phyloP scores from a whole-genome alignment of 2,113 vertebrate species.

The Sarotherodon lohbergeri region DNA sequence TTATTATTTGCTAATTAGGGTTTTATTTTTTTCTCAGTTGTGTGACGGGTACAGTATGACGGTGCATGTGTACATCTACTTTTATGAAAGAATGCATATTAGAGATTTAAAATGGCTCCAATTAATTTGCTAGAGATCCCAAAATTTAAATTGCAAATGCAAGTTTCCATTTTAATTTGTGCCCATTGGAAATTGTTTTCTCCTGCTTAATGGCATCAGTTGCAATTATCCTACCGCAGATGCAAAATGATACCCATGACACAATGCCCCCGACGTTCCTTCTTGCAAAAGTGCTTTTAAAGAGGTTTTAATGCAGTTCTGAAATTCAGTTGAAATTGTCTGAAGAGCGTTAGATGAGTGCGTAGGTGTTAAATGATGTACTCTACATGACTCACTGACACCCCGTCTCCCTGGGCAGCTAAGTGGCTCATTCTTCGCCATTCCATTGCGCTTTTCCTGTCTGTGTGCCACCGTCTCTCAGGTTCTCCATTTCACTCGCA shows the following conservation, averaged over 20 bases:
- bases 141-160: conserved; percentile 54
- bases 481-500: conserved; percentile 1
- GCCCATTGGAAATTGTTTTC: conserved; percentile 33
- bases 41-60: neutral
- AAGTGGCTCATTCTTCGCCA: conserved; percentile 55
- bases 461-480: neutral
- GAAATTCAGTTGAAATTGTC: conserved; percentile 57
- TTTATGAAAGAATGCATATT: neutral
- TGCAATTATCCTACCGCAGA: conserved; percentile 49
- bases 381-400: conserved; percentile 56
- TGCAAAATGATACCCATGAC: conserved; percentile 47
- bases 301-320: conserved; percentile 59
- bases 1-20: conserved; percentile 15
- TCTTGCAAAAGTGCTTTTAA: conserved; percentile 52
- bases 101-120: neutral
- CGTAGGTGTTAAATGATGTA: conserved; percentile 61
- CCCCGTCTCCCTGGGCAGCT: conserved; percentile 50
- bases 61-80: neutral
- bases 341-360: conserved; percentile 55
- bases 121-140: neutral
- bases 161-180: conserved; percentile 40
- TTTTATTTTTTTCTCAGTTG: neutral
- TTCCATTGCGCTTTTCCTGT: conserved; percentile 22
- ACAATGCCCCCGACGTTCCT: conserved; percentile 27
- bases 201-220: conserved; percentile 43